These are phyloP conservation scores for Torymus aiolomorphi DNA, from an alignment of 2,888 invertebrate genomes.

Conservation along the genomic window DNA sequence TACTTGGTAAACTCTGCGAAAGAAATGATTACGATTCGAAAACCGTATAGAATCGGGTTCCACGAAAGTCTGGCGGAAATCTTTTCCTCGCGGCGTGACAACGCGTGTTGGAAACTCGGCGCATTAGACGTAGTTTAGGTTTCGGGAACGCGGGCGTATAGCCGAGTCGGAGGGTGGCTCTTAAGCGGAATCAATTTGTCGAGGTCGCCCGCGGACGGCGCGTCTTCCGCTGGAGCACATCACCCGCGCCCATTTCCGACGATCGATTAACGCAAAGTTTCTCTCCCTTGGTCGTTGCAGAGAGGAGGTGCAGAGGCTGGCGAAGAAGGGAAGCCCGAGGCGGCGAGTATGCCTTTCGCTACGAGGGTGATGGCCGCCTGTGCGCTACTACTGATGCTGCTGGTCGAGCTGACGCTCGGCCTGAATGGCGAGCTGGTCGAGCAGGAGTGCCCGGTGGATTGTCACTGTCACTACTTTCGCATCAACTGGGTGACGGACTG, in stretches of 20 bases:
- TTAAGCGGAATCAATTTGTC: too few species aligned
- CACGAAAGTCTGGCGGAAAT: neutral
- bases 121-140: too few species aligned
- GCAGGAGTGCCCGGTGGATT: slow-evolving; percentile 84
- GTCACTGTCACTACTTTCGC: slow-evolving; percentile 86
- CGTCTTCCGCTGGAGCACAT: too few species aligned
- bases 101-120: too few species aligned
- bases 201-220: too few species aligned
- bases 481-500: slow-evolving; percentile 88
- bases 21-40: too few species aligned
- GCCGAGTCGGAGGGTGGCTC: too few species aligned
- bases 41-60: too few species aligned
- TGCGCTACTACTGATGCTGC: neutral
- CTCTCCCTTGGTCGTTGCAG: slow-evolving; percentile 29
- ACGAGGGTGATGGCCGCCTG: neutral
- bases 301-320: slow-evolving; percentile 8
- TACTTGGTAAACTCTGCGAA: too few species aligned
- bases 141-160: too few species aligned
- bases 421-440: slow-evolving; percentile 82
- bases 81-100: too few species aligned
- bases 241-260: neutral
- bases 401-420: slow-evolving; percentile 60
- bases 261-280: slow-evolving; percentile 12
- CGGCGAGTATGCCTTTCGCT: slow-evolving; percentile 2
- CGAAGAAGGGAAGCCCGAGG: neutral